Base-by-base conservation (phyloP, 35 echinoderm and acorn worm genomes). In the Lytechinus variegatus region DNA sequence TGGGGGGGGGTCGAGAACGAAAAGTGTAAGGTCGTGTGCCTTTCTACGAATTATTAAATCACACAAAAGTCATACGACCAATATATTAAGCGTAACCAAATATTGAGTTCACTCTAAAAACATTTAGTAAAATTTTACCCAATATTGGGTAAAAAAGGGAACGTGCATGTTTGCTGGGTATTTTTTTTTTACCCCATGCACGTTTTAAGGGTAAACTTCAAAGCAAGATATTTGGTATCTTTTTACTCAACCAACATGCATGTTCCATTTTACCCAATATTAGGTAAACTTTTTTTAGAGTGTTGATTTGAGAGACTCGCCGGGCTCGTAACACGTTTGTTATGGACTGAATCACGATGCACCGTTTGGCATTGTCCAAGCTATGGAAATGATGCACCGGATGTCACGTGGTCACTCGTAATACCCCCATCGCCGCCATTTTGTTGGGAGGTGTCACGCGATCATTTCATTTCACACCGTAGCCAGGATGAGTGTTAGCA, bases 361-460 rank as follows among this genome's bases (percentile, higher is more conserved):
- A 79, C 66, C 66, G 16, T 16, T 79, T 79, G 66, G 66, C 66
- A 79, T 79, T 79, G 66, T 79, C 66, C 66, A 79, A 79, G 66
- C 66, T 79, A 79, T 79, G 19, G 19, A 79, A 24, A 58, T 79
- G 66, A 79, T 79, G 66, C 66, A 79, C 66, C 66, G 66, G 66
- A 79, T 24, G 66, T 24, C 66, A 79, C 66, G 66, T 79, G 66
- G 21, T 79, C 66, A 79, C 66, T 79, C 66, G 66, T 79, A 79
- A 79, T 79, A 79, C 66, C 66, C 61, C n/a, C 66, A 79, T 79
- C 66, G 66, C 66, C 0, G 66, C 66, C 66, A 79, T 79, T 79
- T 79, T 79, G 66, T 79, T 19, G 66, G n/a, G 66, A 79, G 66
- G 66, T 79, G 66, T 79, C 66, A 79, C 66, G 66, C 66, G 66